Percentiles rank a stretch among this genome's conserved stretches.
These are phyloP conservation scores for Anguilla pacifica DNA, from an alignment of 2,797 vertebrate genomes.

Conservation along the genomic window DNA sequence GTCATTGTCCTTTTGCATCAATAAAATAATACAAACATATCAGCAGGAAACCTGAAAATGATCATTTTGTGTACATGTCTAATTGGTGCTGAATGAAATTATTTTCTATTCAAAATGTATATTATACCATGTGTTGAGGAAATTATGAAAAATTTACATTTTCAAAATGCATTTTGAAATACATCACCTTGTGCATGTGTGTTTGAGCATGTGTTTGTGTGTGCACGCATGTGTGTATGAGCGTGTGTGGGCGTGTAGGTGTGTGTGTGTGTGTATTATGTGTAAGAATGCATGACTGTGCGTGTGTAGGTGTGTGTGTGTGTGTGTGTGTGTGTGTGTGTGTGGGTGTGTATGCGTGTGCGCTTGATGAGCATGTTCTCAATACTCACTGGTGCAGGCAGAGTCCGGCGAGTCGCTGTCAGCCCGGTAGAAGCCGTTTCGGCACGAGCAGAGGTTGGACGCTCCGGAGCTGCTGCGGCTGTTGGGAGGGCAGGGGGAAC, in stretches of 20 bases:
- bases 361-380: too few species aligned
- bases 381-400: slow-evolving; percentile 87
- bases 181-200: slow-evolving; percentile 4
- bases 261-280: neutral
- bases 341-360: neutral
- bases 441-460: slow-evolving; percentile 85
- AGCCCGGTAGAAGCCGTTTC: slow-evolving; percentile 86
- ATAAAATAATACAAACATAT: neutral
- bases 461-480: slow-evolving; percentile 86
- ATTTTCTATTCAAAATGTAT: too few species aligned
- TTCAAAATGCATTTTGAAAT: too few species aligned
- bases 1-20: neutral
- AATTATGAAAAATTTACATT: too few species aligned
- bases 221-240: neutral
- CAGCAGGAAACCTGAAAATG: too few species aligned
- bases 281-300: neutral
- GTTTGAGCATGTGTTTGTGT: neutral
- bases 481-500: slow-evolving; percentile 86
- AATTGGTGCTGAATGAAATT: neutral
- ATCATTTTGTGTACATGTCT: neutral
- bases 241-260: neutral
- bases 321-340: neutral
- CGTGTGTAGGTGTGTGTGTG: neutral
- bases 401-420: slow-evolving; percentile 86
- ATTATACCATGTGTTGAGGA: too few species aligned